A percentile compares a stretch with the other conserved stretches of the same genome.
These are phyloP conservation scores for Aphidius ervi DNA, from an alignment of 1,140 invertebrate genomes.

Conservation along the genomic window DNA sequence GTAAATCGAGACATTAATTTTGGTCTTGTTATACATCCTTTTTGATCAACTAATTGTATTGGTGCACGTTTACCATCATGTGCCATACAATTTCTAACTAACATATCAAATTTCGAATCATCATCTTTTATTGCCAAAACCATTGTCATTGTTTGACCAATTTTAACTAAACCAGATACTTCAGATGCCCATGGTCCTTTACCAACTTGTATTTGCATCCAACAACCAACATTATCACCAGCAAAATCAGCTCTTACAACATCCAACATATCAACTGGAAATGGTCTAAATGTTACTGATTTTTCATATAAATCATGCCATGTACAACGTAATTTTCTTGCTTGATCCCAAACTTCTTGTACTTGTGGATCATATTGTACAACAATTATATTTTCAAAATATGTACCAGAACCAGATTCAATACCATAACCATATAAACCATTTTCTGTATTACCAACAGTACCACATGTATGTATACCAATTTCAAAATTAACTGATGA, in stretches of 20 bases:
- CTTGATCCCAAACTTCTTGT: constrained; percentile 95
- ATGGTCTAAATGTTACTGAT: constrained; percentile 88
- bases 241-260: constrained; percentile 90
- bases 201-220: constrained; percentile 92
- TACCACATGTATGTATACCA: constrained; percentile 85
- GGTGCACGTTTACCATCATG: constrained; percentile 91
- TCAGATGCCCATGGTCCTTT: constrained; percentile 95
- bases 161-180: constrained; percentile 90
- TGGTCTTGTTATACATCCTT: constrained; percentile 85
- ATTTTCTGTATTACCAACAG: constrained; percentile 84
- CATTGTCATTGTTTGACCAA: constrained; percentile 96
- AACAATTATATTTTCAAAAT: constrained; percentile 92
- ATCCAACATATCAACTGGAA: constrained; percentile 93
- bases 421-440: constrained; percentile 78
- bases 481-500: constrained; percentile 87
- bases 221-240: constrained; percentile 92
- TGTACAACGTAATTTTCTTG: constrained; percentile 84
- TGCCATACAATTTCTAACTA: constrained; percentile 89
- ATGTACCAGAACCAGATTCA: constrained; percentile 83
- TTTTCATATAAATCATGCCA: constrained; percentile 97
- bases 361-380: constrained; percentile 93
- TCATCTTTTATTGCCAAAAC: constrained; percentile 93
- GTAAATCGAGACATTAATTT: constrained; percentile 92
- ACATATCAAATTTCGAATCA: constrained; percentile 93
- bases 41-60: constrained; percentile 91